These are phyloP conservation scores for Rissa tridactyla DNA, from an alignment of 2,113 vertebrate species.

Conservation along the genomic window DNA sequence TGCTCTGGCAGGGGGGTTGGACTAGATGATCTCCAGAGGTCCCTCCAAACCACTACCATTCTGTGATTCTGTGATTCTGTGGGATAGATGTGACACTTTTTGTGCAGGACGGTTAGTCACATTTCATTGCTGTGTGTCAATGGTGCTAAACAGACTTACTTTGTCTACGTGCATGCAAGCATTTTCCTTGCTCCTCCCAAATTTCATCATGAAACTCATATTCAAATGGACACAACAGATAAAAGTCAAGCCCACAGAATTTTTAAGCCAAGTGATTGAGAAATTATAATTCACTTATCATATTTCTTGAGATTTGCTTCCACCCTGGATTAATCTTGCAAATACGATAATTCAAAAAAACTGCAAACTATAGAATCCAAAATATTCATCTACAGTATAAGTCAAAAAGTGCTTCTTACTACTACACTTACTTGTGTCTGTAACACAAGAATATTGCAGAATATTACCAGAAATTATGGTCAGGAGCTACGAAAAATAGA, in stretches of 20 bases:
- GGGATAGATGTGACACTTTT: background rate
- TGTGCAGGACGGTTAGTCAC: background rate
- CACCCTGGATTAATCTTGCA: background rate
- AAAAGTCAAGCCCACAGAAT: background rate
- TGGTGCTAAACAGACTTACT: background rate
- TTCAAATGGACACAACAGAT: background rate
- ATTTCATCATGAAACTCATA: background rate
- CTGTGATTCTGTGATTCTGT: no score
- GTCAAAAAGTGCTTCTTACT: background rate
- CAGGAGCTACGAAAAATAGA: background rate
- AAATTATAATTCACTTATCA: background rate
- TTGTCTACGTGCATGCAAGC: background rate
- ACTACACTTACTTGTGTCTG: background rate
- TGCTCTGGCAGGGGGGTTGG: no score
- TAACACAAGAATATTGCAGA: background rate
- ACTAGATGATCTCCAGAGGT: no score
- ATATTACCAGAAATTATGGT: background rate
- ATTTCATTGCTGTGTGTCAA: background rate
- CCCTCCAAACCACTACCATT: no score
- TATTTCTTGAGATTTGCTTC: background rate
- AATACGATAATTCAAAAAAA: background rate
- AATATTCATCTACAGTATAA: background rate
- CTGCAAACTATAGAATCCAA: background rate
- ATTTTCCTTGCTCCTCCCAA: background rate
- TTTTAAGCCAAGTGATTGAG: background rate